These are phyloP conservation scores for Schizotus pectinicornis DNA, from an alignment of 2,888 invertebrate genomes.

Conservation along the genomic window DNA sequence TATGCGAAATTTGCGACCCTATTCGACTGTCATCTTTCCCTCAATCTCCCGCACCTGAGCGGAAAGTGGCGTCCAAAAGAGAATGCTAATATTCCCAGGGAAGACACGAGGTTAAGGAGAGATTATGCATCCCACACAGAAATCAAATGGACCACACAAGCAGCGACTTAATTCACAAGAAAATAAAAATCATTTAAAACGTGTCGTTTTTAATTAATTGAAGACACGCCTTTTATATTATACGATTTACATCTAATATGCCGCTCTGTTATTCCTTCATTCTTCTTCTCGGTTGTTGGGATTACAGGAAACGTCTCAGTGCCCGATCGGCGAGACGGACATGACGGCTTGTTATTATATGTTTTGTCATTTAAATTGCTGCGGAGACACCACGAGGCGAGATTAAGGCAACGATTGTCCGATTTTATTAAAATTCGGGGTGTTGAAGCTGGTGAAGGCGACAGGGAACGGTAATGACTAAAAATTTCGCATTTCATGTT, in stretches of 20 bases:
- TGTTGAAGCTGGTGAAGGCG: background rate
- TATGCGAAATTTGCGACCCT: constrained; percentile 11
- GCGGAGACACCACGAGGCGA: constrained; percentile 7
- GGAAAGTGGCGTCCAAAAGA: background rate
- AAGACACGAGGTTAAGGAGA: constrained; percentile 25
- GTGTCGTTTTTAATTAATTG: constrained; percentile 33
- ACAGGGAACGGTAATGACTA: background rate
- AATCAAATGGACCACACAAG: constrained; percentile 26
- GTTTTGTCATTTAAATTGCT: constrained; percentile 37
- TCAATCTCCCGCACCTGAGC: background rate
- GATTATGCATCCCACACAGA: constrained; percentile 35
- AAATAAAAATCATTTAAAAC: constrained; percentile 29
- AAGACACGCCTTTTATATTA: constrained; percentile 27
- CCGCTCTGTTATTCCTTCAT: background rate
- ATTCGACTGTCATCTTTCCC: background rate
- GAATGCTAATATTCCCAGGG: constrained; percentile 27
- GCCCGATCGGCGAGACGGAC: constrained; percentile 42
- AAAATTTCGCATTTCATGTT: too few species aligned
- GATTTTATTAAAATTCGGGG: constrained; percentile 24
- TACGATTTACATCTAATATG: constrained; percentile 15
- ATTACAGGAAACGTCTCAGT: constrained; percentile 16
- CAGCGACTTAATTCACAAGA: constrained; percentile 29
- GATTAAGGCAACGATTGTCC: constrained; percentile 12
- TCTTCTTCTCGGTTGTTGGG: background rate
- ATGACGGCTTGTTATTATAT: constrained; percentile 43